Evolutionary conservation across 2,113 vertebrate species (phyloP).

Genomic region (Epinephelus cyanopodus): DNA sequence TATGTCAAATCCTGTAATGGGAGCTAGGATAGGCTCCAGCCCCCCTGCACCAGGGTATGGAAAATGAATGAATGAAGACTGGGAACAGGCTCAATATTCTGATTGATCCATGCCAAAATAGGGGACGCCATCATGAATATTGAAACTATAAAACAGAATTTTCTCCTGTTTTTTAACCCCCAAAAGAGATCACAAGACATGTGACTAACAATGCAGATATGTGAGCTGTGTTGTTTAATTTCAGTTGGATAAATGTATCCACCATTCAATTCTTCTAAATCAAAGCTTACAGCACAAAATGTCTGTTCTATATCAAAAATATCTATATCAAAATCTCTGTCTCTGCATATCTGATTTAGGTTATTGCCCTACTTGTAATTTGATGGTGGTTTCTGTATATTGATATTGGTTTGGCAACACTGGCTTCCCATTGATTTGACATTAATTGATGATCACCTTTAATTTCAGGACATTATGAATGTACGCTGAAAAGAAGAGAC

Average conservation of each 20-base stretch:
- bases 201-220: too few species aligned
- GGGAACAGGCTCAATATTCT: too few species aligned
- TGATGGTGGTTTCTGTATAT: not conserved
- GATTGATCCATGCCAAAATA: too few species aligned
- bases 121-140: too few species aligned
- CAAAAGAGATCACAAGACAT: too few species aligned
- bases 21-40: too few species aligned
- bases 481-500: not conserved
- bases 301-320: not conserved
- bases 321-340: not conserved
- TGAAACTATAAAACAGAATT: too few species aligned
- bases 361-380: not conserved
- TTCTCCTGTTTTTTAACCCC: too few species aligned
- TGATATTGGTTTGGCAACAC: not conserved
- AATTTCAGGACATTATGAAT: slow-evolving; percentile 53
- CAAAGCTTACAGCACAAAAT: not conserved
- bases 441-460: not conserved
- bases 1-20: too few species aligned
- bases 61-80: too few species aligned
- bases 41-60: too few species aligned
- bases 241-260: not conserved
- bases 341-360: not conserved
- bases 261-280: not conserved
- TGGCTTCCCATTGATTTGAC: not conserved
- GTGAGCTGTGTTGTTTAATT: too few species aligned